Percentiles rank a stretch among this genome's conserved stretches.
Conservation (phyloP, 2,888 invertebrate genomes). For the Eubasilissa splendida region DNA sequence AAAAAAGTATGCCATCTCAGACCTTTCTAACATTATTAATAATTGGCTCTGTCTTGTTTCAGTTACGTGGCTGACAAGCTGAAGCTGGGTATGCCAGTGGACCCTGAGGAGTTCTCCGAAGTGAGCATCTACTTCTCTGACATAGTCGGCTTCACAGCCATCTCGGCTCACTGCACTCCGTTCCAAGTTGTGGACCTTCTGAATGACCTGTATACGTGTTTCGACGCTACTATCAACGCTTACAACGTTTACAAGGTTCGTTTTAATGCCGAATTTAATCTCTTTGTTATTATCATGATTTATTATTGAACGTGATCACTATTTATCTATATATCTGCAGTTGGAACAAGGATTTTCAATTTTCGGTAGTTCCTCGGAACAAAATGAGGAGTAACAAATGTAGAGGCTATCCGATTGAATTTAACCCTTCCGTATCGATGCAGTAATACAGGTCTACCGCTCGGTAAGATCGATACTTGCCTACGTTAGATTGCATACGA, state of each 20-base stretch:
- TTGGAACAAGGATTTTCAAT: too few relatives aligned
- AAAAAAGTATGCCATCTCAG: too few relatives aligned
- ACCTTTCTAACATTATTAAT: too few relatives aligned
- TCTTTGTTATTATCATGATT: not conserved
- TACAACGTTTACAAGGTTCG: conserved; percentile 89
- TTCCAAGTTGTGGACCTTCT: conserved; percentile 93
- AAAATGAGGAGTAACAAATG: too few relatives aligned
- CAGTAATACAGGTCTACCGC: too few relatives aligned
- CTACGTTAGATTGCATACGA: too few relatives aligned
- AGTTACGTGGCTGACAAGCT: conserved; percentile 94
- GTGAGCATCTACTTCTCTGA: conserved; percentile 96
- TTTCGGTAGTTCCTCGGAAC: too few relatives aligned
- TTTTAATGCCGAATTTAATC: not conserved
- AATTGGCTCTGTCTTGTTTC: not conserved
- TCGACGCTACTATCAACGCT: conserved; percentile 94
- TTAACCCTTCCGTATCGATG: too few relatives aligned
- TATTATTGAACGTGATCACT: not conserved
- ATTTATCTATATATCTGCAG: too few relatives aligned
- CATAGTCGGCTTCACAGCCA: conserved; percentile 94
- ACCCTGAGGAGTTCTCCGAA: conserved; percentile 93
- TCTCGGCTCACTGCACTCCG: conserved; percentile 93
- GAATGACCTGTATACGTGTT: conserved; percentile 94
- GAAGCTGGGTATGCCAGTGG: conserved; percentile 90
- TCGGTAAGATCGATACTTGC: too few relatives aligned
- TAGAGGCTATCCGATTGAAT: too few relatives aligned